phyloP scores from a whole-genome alignment of 2,888 invertebrate genomes.

The Gnatocerus cornutus region DNA sequence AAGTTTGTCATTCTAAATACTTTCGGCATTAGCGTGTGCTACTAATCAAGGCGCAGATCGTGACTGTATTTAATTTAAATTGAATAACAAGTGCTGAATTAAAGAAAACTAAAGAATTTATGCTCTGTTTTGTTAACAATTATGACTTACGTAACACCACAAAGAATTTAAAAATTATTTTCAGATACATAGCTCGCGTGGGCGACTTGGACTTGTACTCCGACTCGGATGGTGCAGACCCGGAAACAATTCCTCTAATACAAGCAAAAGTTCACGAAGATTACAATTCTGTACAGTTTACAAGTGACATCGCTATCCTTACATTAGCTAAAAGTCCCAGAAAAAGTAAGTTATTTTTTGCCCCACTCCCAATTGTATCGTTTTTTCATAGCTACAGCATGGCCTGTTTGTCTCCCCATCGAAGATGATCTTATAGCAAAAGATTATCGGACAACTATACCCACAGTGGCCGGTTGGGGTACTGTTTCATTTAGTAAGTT shows the following conservation, averaged over 20 bases:
- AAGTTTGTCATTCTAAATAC: conserved; percentile 1
- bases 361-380: not conserved
- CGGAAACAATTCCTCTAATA: conserved; percentile 77
- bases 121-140: too few relatives aligned
- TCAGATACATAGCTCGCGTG: conserved; percentile 79
- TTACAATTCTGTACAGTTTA: conserved; percentile 77
- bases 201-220: conserved; percentile 84
- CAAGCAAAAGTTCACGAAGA: conserved; percentile 78
- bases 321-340: conserved; percentile 71
- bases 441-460: conserved; percentile 75
- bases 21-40: not conserved
- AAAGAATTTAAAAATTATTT: conserved; percentile 34
- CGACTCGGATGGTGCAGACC: conserved; percentile 77
- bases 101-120: not conserved
- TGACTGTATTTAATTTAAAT: not conserved
- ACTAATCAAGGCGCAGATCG: too few relatives aligned
- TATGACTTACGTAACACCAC: too few relatives aligned
- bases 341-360: conserved; percentile 28
- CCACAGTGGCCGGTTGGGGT: conserved; percentile 91
- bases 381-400: conserved; percentile 75
- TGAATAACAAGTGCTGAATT: not conserved
- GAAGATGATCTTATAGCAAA: conserved; percentile 72
- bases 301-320: conserved; percentile 87
- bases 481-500: conserved; percentile 81
- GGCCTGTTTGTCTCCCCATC: conserved; percentile 85